These are phyloP conservation scores for Prochilodus magdalenae DNA, from an alignment of 2,113 vertebrate genomes.

Conservation along the genomic window DNA sequence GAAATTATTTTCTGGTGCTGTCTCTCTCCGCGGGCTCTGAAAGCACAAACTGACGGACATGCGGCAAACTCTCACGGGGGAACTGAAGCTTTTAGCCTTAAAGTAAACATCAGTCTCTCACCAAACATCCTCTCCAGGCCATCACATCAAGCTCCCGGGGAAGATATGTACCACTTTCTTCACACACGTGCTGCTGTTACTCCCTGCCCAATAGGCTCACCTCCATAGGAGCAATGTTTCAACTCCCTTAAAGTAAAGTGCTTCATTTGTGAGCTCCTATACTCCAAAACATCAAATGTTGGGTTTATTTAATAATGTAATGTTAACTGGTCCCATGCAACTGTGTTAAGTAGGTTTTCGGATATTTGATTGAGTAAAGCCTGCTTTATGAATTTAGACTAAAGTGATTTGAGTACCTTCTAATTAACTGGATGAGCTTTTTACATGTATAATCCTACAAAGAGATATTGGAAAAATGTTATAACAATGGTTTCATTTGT, in stretches of 20 bases:
- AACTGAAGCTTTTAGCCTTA: slow-evolving; percentile 29
- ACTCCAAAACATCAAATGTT: too few species aligned
- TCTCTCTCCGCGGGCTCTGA: slow-evolving; percentile 4
- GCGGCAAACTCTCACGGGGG: slow-evolving; percentile 1
- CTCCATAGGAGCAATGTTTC: neutral
- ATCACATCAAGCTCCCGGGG: neutral
- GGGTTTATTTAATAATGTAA: too few species aligned
- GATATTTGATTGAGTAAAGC: too few species aligned
- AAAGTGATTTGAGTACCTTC: too few species aligned
- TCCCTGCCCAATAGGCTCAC: neutral
- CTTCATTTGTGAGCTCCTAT: too few species aligned
- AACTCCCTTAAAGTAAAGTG: neutral
- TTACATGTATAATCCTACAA: too few species aligned
- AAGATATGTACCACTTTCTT: neutral
- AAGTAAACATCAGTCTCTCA: slow-evolving; percentile 16
- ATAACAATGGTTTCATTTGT: too few species aligned
- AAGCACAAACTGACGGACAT: slow-evolving; percentile 26
- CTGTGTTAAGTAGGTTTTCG: too few species aligned
- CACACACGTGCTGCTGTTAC: neutral
- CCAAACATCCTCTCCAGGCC: neutral
- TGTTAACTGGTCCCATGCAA: too few species aligned
- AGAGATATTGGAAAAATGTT: too few species aligned
- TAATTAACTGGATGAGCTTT: too few species aligned
- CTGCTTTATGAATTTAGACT: too few species aligned
- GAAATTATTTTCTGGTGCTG: slow-evolving; percentile 13